Percentiles rank a stretch among this genome's conserved stretches.
These are phyloP conservation scores for Argyrosomus regius DNA, from an alignment of 2,797 vertebrate genomes.

Conservation along the genomic window DNA sequence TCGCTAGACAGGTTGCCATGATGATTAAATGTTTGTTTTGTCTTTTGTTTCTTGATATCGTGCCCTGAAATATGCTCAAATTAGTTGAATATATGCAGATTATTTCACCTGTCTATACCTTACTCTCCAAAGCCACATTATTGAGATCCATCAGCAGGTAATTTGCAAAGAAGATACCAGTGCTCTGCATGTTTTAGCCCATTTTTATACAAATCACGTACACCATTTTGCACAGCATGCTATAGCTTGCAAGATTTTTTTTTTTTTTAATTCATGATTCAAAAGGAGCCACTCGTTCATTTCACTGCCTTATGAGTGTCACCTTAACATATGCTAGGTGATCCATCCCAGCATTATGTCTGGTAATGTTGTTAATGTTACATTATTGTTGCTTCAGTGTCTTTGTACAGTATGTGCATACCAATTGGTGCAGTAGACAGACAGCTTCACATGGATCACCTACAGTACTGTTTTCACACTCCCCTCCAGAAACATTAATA, in stretches of 20 bases:
- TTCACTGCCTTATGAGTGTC: not conserved
- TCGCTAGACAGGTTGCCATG: not conserved
- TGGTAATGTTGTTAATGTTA: not conserved
- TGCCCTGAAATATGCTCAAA: not conserved
- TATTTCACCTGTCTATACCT: not conserved
- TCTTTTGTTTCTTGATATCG: not conserved
- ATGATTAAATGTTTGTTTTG: not conserved
- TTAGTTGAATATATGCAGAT: not conserved
- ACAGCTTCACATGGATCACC: not conserved
- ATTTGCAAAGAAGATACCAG: not conserved
- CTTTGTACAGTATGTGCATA: slow-evolving; percentile 1
- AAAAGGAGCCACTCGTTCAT: not conserved
- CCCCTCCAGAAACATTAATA: not conserved
- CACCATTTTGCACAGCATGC: not conserved
- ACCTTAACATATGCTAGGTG: not conserved
- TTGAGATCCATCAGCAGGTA: not conserved
- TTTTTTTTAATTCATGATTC: not conserved
- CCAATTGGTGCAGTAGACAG: not conserved
- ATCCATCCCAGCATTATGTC: not conserved
- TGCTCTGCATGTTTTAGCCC: not conserved
- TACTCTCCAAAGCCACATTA: not conserved
- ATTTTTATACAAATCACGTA: not conserved
- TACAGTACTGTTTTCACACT: not conserved
- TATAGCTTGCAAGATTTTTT: not conserved
- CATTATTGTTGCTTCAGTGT: not conserved